A percentile compares a stretch with the other conserved stretches of the same genome.
Evolutionary conservation across 2,888 invertebrate genomes (phyloP).

Genomic region (Eilema sororculum): DNA sequence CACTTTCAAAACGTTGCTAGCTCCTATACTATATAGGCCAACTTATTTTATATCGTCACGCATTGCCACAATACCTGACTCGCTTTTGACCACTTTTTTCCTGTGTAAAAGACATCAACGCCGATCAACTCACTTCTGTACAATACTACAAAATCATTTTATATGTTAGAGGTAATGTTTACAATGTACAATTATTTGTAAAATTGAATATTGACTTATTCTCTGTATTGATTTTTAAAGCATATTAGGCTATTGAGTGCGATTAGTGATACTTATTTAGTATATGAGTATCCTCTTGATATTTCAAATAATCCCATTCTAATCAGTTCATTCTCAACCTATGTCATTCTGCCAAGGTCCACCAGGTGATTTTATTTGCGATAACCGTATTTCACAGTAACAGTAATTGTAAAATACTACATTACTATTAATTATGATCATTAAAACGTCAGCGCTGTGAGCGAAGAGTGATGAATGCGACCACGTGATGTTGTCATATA

Average conservation of each 20-base stretch:
- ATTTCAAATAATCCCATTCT: neutral
- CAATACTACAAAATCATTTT: neutral
- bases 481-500: neutral
- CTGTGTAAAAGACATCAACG: constrained; percentile 14
- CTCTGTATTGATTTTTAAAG: too few relatives aligned
- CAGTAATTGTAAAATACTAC: neutral
- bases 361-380: neutral
- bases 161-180: too few relatives aligned
- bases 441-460: neutral
- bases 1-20: too few relatives aligned
- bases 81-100: neutral
- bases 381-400: neutral
- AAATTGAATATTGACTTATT: too few relatives aligned
- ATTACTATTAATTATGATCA: constrained; percentile 1
- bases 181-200: too few relatives aligned
- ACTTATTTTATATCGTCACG: neutral
- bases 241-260: too few relatives aligned
- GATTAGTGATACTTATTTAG: neutral
- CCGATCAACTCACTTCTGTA: neutral
- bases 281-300: neutral
- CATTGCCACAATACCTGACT: neutral
- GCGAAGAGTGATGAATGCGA: neutral
- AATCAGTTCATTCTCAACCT: neutral
- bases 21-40: too few relatives aligned
- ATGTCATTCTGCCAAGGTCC: neutral